phyloP scores from a whole-genome alignment of 2,797 vertebrate species.

The Fistularia commersonii region DNA sequence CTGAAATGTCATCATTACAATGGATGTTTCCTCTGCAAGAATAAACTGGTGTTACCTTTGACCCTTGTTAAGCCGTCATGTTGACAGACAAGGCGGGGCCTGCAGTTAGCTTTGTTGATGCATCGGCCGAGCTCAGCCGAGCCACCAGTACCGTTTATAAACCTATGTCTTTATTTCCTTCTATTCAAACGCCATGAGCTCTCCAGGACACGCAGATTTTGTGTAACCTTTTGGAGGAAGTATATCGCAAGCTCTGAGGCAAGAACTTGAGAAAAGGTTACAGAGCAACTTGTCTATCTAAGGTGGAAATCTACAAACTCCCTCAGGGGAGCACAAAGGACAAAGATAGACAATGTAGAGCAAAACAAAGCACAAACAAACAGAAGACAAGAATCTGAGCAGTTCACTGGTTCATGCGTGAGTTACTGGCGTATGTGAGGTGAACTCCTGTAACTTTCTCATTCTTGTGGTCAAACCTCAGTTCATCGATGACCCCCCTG shows the following conservation, averaged over 20 bases:
- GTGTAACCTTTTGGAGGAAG: too few species aligned
- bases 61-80: conserved; percentile 73
- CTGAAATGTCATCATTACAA: conserved; percentile 72
- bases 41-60: conserved; percentile 77
- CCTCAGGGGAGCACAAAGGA: conserved; percentile 4
- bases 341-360: not conserved
- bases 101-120: conserved; percentile 53
- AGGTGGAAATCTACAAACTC: conserved; percentile 9
- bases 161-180: not conserved
- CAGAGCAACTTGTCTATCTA: not conserved
- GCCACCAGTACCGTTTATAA: conserved; percentile 33
- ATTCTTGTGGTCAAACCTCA: too few species aligned
- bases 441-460: not conserved
- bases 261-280: conserved; percentile 14
- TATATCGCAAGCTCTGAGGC: not conserved
- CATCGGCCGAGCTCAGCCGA: conserved; percentile 51
- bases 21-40: conserved; percentile 77
- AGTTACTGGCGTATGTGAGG: conserved; percentile 16
- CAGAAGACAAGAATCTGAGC: conserved; percentile 15
- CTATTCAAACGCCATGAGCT: too few species aligned
- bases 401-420: conserved; percentile 15
- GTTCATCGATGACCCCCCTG: too few species aligned
- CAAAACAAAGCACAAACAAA: conserved; percentile 24
- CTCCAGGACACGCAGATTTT: too few species aligned
- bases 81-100: conserved; percentile 64